Evolutionary conservation across 2,797 vertebrate genomes (phyloP).

Genomic region (Tachyglossus aculeatus): DNA sequence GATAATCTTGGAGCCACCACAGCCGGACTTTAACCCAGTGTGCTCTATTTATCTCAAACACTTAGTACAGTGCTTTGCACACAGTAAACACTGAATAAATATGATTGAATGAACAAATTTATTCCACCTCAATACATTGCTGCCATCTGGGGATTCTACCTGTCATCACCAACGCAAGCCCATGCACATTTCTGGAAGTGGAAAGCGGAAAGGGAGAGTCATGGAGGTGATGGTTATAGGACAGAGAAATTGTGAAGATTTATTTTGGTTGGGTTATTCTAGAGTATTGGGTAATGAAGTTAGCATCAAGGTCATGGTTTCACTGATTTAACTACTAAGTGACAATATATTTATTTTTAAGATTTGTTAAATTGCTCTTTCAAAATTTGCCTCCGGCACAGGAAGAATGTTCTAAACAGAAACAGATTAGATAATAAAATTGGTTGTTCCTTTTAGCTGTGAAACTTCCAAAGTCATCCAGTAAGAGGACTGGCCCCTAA

Average conservation of each 20-base stretch:
- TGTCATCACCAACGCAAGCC: too few relatives aligned
- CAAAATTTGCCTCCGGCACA: background rate
- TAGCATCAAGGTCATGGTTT: background rate
- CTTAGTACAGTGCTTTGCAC: too few relatives aligned
- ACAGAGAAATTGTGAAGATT: background rate
- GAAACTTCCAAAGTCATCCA: background rate
- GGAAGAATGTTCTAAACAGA: too few relatives aligned
- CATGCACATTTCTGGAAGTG: too few relatives aligned
- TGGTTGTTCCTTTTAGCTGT: background rate
- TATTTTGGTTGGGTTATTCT: background rate
- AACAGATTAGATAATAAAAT: background rate
- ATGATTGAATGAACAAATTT: too few relatives aligned
- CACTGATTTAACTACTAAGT: background rate
- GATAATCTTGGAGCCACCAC: too few relatives aligned
- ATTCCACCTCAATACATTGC: too few relatives aligned
- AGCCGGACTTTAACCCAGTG: too few relatives aligned
- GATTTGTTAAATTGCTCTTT: background rate
- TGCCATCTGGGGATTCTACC: too few relatives aligned
- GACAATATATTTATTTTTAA: background rate
- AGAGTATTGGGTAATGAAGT: background rate
- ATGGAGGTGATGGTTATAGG: background rate
- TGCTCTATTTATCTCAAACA: too few relatives aligned
- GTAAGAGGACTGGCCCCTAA: background rate
- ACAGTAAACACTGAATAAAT: too few relatives aligned
- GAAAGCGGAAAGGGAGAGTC: too few relatives aligned